A percentile compares a stretch with the other conserved stretches of the same genome.
phyloP scores from a whole-genome alignment of 2,888 invertebrate species.

The Tortricodes alternella region DNA sequence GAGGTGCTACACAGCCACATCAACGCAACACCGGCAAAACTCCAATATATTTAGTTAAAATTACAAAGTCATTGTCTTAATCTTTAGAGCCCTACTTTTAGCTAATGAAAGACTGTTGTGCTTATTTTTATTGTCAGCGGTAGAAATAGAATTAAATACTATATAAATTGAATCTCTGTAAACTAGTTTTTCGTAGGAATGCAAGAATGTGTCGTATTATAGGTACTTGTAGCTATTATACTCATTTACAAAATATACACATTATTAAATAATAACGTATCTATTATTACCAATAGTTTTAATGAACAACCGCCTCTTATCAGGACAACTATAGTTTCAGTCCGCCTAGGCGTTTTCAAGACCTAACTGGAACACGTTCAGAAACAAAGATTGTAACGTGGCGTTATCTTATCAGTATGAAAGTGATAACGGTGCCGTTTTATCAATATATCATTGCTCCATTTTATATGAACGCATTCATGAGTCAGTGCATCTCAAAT shows the following conservation, averaged over 20 bases:
- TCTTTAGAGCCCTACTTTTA: no score
- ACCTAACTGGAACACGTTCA: constrained; percentile 18
- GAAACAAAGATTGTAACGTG: constrained; percentile 40
- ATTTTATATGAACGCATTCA: constrained; percentile 48
- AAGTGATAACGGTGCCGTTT: constrained; percentile 57
- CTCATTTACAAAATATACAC: constrained; percentile 11
- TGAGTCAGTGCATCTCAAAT: constrained; percentile 46
- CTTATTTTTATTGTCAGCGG: not conserved
- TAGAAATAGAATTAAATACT: not conserved
- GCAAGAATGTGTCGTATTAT: not conserved
- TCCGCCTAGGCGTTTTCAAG: not conserved
- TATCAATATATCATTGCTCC: constrained; percentile 66
- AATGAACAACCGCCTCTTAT: not conserved
- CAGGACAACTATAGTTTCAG: not conserved
- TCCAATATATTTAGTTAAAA: constrained; percentile 51
- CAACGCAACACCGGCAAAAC: constrained; percentile 54
- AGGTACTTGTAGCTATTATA: not conserved
- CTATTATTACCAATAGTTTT: constrained; percentile 7
- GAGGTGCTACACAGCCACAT: constrained; percentile 54
- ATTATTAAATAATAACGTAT: constrained; percentile 9
- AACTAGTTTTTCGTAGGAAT: not conserved
- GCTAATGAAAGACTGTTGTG: not conserved
- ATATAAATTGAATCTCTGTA: not conserved
- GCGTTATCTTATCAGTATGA: constrained; percentile 58
- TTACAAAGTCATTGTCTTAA: not conserved